phyloP scores from a whole-genome alignment of 1,140 invertebrate species.

The Teleogryllus occipitalis region DNA sequence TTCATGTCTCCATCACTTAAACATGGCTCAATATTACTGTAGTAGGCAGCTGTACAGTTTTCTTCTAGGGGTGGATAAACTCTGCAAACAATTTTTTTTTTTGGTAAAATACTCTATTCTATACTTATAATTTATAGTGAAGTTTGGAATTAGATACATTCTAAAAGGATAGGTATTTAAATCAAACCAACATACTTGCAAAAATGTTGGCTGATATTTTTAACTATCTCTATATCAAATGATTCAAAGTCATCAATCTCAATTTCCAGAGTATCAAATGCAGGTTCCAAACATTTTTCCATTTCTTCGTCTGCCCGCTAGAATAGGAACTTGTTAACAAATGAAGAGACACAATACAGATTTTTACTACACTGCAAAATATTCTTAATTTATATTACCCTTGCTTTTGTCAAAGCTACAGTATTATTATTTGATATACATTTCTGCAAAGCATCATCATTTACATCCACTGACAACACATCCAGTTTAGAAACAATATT shows the following conservation, averaged over 20 bases:
- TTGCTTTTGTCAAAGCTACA: background rate
- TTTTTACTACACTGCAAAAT: too few species aligned
- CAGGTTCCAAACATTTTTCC: background rate
- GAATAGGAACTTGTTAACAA: background rate
- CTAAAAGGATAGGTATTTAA: background rate
- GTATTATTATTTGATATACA: background rate
- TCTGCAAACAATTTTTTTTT: background rate
- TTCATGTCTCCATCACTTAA: background rate
- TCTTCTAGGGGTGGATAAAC: background rate
- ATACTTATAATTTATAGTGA: too few species aligned
- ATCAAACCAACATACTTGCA: background rate
- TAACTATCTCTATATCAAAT: background rate
- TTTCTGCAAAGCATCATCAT: background rate
- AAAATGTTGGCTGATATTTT: background rate
- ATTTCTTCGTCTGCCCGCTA: background rate
- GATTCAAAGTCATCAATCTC: background rate
- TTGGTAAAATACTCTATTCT: too few species aligned
- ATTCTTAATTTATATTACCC: background rate
- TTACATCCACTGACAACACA: background rate
- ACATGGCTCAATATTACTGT: background rate
- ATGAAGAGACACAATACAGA: too few species aligned
- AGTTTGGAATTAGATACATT: background rate
- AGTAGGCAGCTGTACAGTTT: background rate
- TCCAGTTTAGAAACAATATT: background rate
- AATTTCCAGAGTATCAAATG: background rate